These are phyloP conservation scores for Oenanthe oenanthe DNA, from an alignment of 2,113 vertebrate species.

Conservation along the genomic window DNA sequence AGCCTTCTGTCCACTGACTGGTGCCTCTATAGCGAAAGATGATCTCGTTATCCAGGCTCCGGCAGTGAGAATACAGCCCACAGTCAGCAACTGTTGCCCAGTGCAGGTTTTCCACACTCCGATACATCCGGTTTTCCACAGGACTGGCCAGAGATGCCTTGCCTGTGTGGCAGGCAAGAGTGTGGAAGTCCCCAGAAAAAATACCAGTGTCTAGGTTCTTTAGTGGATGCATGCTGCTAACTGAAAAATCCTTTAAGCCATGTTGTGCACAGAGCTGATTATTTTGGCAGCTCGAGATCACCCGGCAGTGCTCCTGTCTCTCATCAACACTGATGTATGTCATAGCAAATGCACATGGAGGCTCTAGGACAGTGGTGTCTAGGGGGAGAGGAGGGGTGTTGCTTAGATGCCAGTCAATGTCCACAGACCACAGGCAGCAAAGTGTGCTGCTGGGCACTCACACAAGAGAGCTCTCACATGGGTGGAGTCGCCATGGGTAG, in stretches of 20 bases:
- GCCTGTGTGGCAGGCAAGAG: slow-evolving; percentile 25
- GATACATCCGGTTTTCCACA: slow-evolving; percentile 78
- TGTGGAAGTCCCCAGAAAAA: slow-evolving; percentile 48
- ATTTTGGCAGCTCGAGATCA: slow-evolving; percentile 81
- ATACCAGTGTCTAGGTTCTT: slow-evolving; percentile 66
- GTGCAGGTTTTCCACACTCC: slow-evolving; percentile 90
- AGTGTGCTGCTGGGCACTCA: slow-evolving; percentile 77
- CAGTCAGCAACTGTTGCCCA: slow-evolving; percentile 76
- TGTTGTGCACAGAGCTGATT: slow-evolving; percentile 80
- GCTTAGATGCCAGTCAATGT: slow-evolving; percentile 79
- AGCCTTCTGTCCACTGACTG: slow-evolving; percentile 77
- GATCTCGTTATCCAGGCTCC: slow-evolving; percentile 81
- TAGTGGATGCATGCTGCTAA: slow-evolving; percentile 74
- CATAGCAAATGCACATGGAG: slow-evolving; percentile 76
- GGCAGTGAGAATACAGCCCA: slow-evolving; percentile 69
- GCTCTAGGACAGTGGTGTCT: slow-evolving; percentile 67
- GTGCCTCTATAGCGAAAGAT: slow-evolving; percentile 78
- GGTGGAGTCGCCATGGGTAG: slow-evolving; percentile 68
- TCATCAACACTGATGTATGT: slow-evolving; percentile 76
- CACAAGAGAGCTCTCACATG: slow-evolving; percentile 78
- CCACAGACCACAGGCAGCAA: slow-evolving; percentile 76
- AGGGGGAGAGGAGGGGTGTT: slow-evolving; percentile 69
- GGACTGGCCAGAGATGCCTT: slow-evolving; percentile 8
- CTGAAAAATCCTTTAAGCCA: slow-evolving; percentile 79
- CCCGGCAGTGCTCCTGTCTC: slow-evolving; percentile 75